phyloP scores from a whole-genome alignment of 2,888 invertebrate species.

The Stratiomys singularior region DNA sequence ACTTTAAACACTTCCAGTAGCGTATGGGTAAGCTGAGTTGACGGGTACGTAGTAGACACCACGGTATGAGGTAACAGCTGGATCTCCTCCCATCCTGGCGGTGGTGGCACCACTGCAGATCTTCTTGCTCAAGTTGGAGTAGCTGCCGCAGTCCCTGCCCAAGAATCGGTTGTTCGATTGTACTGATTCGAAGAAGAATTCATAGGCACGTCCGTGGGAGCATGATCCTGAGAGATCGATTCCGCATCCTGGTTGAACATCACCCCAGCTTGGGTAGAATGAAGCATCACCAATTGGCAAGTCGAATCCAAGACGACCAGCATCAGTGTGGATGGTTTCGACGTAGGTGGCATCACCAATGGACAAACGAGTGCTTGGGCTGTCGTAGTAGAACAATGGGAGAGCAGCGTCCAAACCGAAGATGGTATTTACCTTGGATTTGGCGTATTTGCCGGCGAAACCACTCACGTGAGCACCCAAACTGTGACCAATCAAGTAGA shows the following conservation, averaged over 20 bases:
- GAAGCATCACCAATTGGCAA: conserved; percentile 54
- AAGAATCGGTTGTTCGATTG: conserved; percentile 57
- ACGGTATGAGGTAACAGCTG: conserved; percentile 51
- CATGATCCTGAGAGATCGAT: conserved; percentile 62
- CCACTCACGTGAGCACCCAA: conserved; percentile 71
- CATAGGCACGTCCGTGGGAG: conserved; percentile 64
- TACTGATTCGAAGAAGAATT: conserved; percentile 66
- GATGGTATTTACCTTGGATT: conserved; percentile 68
- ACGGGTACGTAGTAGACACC: conserved; percentile 36
- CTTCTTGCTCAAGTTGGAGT: conserved; percentile 55
- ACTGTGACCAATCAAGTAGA: conserved; percentile 70
- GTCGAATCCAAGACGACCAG: conserved; percentile 53
- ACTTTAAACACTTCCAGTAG: background rate
- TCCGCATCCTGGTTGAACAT: conserved; percentile 56
- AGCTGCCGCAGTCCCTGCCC: conserved; percentile 57
- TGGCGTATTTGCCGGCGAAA: conserved; percentile 69
- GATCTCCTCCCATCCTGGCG: conserved; percentile 56
- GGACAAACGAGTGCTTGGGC: conserved; percentile 52
- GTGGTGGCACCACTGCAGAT: conserved; percentile 53
- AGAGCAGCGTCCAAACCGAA: conserved; percentile 61
- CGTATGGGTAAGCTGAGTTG: background rate
- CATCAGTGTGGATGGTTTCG: conserved; percentile 57
- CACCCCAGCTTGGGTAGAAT: conserved; percentile 57
- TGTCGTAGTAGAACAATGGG: conserved; percentile 56
- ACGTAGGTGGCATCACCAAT: conserved; percentile 53